A percentile compares a stretch with the other conserved stretches of the same genome.
These are phyloP conservation scores for Siniperca chuatsi DNA, from an alignment of 2,113 vertebrate genomes.

Conservation along the genomic window DNA sequence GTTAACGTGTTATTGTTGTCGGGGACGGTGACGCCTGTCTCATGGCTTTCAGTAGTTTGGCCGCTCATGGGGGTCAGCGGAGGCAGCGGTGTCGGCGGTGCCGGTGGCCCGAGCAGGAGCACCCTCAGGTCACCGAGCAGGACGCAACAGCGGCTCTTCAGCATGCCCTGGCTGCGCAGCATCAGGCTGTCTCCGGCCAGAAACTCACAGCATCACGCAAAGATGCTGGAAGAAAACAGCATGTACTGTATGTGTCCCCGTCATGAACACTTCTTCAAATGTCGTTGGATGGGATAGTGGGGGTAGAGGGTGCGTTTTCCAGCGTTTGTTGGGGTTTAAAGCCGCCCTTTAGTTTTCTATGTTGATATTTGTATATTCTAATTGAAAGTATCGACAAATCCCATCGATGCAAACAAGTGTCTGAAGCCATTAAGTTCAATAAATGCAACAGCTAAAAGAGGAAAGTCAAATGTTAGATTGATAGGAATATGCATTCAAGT, in stretches of 20 bases:
- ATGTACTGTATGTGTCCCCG: slow-evolving; percentile 69
- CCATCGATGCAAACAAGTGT: slow-evolving; percentile 84
- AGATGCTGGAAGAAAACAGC: slow-evolving; percentile 82
- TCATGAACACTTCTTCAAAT: slow-evolving; percentile 65
- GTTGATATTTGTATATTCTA: slow-evolving; percentile 13
- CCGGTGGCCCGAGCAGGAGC: slow-evolving; percentile 93
- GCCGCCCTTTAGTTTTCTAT: slow-evolving; percentile 31
- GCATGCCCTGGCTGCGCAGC: slow-evolving; percentile 92
- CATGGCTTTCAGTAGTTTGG: slow-evolving; percentile 77
- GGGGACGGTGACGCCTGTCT: slow-evolving; percentile 78
- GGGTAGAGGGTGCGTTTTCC: slow-evolving; percentile 30
- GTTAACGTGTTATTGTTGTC: slow-evolving; percentile 88
- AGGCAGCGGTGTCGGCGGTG: slow-evolving; percentile 84
- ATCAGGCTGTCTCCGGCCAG: slow-evolving; percentile 84
- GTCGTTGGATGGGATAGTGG: slow-evolving; percentile 44
- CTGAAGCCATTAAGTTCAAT: slow-evolving; percentile 81
- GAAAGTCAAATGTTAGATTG: slow-evolving; percentile 73
- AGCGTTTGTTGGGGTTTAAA: slow-evolving; percentile 15
- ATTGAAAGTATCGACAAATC: slow-evolving; percentile 53
- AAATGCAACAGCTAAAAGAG: slow-evolving; percentile 57
- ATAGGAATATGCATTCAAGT: slow-evolving; percentile 68
- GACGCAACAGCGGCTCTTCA: slow-evolving; percentile 98
- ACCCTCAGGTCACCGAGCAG: slow-evolving; percentile 97
- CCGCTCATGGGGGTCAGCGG: slow-evolving; percentile 89
- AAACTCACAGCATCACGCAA: slow-evolving; percentile 84